A percentile compares a stretch with the other conserved stretches of the same genome.
phyloP scores from a whole-genome alignment of 2,888 invertebrate genomes.

The Norana najaformis region DNA sequence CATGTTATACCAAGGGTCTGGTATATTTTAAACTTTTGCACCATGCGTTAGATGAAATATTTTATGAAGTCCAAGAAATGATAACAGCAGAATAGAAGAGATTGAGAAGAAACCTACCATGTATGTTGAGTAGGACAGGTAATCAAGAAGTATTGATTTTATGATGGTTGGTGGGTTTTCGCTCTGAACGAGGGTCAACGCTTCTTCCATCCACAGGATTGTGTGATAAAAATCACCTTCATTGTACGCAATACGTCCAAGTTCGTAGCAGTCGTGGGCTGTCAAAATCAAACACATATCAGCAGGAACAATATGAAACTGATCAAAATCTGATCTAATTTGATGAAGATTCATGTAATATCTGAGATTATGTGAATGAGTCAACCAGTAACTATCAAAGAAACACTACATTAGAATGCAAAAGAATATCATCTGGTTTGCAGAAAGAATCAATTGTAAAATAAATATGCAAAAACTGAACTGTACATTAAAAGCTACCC shows the following conservation, averaged over 20 bases:
- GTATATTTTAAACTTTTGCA: no score
- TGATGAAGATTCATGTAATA: background rate
- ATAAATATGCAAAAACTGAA: background rate
- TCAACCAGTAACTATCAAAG: background rate
- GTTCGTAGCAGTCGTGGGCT: slow-evolving; percentile 92
- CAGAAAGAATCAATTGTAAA: slow-evolving; percentile 13
- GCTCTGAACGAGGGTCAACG: slow-evolving; percentile 66
- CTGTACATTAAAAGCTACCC: background rate
- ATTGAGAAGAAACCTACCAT: slow-evolving; percentile 35
- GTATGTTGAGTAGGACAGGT: slow-evolving; percentile 88
- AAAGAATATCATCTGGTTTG: background rate
- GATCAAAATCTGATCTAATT: background rate
- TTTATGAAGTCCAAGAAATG: no score
- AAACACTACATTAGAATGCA: background rate
- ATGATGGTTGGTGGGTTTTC: slow-evolving; percentile 25
- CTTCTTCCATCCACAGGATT: slow-evolving; percentile 91
- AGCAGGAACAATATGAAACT: background rate
- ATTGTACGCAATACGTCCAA: slow-evolving; percentile 90
- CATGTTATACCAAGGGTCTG: no score
- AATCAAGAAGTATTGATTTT: slow-evolving; percentile 85
- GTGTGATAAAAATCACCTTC: slow-evolving; percentile 90
- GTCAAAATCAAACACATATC: slow-evolving; percentile 47
- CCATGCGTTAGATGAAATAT: no score
- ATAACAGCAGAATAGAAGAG: no score
- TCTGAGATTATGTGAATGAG: background rate